These are phyloP conservation scores for Cheiracanthium punctorium DNA, from an alignment of 2,888 invertebrate species.

Conservation along the genomic window DNA sequence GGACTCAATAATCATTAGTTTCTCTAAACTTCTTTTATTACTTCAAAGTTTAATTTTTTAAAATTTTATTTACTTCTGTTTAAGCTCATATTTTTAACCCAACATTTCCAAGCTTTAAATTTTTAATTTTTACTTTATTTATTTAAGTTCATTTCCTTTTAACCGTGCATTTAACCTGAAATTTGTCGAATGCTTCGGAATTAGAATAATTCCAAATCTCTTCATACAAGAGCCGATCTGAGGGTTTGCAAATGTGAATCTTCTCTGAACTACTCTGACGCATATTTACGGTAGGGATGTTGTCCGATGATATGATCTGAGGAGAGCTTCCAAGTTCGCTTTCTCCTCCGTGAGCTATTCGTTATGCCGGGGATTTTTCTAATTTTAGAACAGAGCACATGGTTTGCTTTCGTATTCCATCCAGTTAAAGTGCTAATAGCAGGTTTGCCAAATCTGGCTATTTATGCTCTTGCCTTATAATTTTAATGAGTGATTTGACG, in stretches of 20 bases:
- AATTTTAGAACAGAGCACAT: constrained; percentile 66
- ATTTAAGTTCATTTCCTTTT: too few relatives aligned
- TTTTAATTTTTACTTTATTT: too few relatives aligned
- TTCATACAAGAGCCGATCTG: background rate
- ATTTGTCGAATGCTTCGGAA: too few relatives aligned
- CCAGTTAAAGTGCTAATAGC: constrained; percentile 21
- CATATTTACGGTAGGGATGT: constrained; percentile 11
- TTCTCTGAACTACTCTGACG: background rate
- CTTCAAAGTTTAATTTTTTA: too few relatives aligned
- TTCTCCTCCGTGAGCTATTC: constrained; percentile 11
- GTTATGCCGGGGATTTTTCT: constrained; percentile 47
- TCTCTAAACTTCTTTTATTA: too few relatives aligned
- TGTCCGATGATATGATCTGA: constrained; percentile 22
- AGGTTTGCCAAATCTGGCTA: constrained; percentile 57
- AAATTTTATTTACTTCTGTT: too few relatives aligned
- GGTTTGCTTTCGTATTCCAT: constrained; percentile 44
- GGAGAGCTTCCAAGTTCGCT: constrained; percentile 20
- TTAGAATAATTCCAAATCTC: background rate
- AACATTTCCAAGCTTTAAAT: too few relatives aligned
- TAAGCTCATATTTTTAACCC: too few relatives aligned
- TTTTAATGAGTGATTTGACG: background rate
- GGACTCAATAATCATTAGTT: too few relatives aligned
- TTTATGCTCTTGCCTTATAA: constrained; percentile 1
- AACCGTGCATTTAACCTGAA: too few relatives aligned
- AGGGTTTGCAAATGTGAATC: background rate